Conservation (phyloP, 2,797 vertebrate species). For the Peromyscus nudipes region DNA sequence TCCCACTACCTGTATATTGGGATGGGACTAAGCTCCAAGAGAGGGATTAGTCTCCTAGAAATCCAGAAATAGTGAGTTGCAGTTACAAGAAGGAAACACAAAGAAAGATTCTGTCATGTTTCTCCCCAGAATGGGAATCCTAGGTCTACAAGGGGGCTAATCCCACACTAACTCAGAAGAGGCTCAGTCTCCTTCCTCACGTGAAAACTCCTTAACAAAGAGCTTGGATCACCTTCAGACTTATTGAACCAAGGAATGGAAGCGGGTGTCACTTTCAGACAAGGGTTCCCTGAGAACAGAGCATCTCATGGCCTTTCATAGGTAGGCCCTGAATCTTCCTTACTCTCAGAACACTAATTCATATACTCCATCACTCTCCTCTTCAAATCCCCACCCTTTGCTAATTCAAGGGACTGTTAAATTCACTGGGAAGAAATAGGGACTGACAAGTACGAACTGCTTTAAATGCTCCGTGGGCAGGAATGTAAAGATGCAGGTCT, state of each 20-base stretch:
- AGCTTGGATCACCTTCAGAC: neutral
- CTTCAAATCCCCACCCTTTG: neutral
- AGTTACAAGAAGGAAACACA: neutral
- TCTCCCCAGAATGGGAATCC: neutral
- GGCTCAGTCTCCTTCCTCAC: neutral
- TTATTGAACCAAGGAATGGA: neutral
- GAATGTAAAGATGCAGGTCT: too few relatives aligned
- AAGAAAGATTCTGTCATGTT: neutral
- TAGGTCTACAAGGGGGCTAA: neutral
- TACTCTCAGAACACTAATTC: neutral
- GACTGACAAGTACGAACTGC: neutral
- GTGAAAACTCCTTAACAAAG: neutral
- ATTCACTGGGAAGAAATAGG: neutral
- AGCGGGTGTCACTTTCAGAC: neutral
- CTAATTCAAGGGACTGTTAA: neutral
- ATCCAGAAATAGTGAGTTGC: neutral
- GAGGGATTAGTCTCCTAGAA: neutral
- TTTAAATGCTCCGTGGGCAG: too few relatives aligned
- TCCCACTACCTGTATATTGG: too few relatives aligned
- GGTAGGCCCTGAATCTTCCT: neutral
- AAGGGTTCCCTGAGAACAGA: neutral
- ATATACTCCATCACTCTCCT: neutral
- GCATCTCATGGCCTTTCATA: too few relatives aligned
- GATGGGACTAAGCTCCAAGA: neutral
- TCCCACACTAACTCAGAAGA: neutral